These are phyloP conservation scores for Luperina nickerlii DNA, from an alignment of 2,888 invertebrate genomes.

Conservation along the genomic window DNA sequence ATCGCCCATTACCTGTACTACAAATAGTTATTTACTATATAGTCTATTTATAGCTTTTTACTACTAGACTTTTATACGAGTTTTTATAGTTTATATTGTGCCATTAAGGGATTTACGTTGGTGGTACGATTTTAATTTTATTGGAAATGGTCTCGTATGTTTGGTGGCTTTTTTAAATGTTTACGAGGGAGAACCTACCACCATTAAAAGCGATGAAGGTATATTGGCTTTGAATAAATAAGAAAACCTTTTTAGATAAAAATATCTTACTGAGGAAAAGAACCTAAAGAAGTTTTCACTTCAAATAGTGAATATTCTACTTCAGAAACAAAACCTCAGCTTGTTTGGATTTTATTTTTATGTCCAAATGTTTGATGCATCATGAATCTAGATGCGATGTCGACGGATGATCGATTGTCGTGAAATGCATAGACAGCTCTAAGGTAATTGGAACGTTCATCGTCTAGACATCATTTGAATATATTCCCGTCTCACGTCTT, in stretches of 20 bases:
- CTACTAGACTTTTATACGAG: conserved; percentile 65
- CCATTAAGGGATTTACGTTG: conserved; percentile 52
- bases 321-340: conserved; percentile 9
- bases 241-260: not conserved
- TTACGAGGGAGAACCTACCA: not conserved
- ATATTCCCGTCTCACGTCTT: conserved; percentile 25
- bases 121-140: conserved; percentile 52
- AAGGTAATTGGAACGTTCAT: conserved; percentile 39
- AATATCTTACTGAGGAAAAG: not conserved
- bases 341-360: conserved; percentile 11
- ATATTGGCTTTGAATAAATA: not conserved
- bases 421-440: conserved; percentile 35
- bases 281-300: not conserved
- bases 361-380: conserved; percentile 17
- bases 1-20: conserved; percentile 68
- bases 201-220: not conserved
- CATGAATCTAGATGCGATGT: conserved; percentile 33
- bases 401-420: conserved; percentile 36
- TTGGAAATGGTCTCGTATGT: conserved; percentile 31
- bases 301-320: not conserved
- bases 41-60: conserved; percentile 65
- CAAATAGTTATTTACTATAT: conserved; percentile 60
- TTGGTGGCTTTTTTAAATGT: not conserved
- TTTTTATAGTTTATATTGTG: conserved; percentile 67
- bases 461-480: conserved; percentile 54